Evolutionary conservation across 2,797 vertebrate species (phyloP).

Genomic region (Hyperoplus immaculatus): DNA sequence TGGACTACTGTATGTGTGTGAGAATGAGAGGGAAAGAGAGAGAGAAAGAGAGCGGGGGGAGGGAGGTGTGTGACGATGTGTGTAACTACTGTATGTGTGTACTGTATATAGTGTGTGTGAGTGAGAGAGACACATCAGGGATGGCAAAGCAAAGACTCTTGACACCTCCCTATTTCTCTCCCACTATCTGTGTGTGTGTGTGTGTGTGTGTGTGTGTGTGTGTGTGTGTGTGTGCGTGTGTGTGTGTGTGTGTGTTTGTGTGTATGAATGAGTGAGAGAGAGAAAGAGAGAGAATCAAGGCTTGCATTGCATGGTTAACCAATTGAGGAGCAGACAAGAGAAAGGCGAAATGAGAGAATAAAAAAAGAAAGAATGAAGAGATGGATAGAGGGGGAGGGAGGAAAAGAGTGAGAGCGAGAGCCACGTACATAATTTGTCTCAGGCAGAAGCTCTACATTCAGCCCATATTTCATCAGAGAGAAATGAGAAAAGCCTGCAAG

Average conservation of each 20-base stretch:
- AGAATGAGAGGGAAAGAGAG: background rate
- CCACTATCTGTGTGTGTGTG: background rate
- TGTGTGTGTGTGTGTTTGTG: background rate
- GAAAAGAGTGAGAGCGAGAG: background rate
- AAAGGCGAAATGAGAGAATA: background rate
- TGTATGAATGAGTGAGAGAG: conserved; percentile 3
- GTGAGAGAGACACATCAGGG: no score
- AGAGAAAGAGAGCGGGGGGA: conserved; percentile 6
- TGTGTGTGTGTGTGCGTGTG: background rate
- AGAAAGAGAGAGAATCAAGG: conserved; percentile 15
- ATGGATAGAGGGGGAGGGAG: background rate
- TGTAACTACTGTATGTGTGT: background rate
- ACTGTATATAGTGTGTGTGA: no score
- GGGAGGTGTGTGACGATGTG: conserved; percentile 9
- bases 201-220: background rate
- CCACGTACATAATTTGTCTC: background rate
- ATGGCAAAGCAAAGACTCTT: no score
- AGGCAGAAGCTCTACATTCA: conserved; percentile 8
- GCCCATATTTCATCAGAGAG: conserved; percentile 19
- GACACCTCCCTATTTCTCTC: no score
- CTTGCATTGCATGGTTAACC: conserved; percentile 14
- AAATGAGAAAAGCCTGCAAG: conserved; percentile 13
- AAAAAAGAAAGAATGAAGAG: background rate
- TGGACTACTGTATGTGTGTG: conserved; percentile 1
- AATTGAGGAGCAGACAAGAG: background rate